phyloP scores from a whole-genome alignment of 2,888 invertebrate species.

The Panorpa germanica region DNA sequence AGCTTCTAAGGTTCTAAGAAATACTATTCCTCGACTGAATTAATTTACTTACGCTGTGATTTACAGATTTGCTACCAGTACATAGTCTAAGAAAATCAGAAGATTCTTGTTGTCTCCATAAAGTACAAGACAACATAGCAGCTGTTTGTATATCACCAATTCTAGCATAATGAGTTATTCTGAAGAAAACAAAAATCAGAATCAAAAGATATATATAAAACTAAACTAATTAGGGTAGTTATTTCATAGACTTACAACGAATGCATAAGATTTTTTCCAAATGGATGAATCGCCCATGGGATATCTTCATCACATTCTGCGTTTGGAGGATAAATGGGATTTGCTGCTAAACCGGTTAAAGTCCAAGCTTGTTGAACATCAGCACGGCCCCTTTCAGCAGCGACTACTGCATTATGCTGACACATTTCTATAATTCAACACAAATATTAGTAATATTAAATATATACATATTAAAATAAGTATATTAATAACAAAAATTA shows the following conservation, averaged over 20 bases:
- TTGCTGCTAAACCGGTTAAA: slow-evolving; percentile 53
- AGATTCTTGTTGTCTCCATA: slow-evolving; percentile 45
- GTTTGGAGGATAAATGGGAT: slow-evolving; percentile 22
- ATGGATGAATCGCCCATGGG: slow-evolving; percentile 69
- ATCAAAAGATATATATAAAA: slow-evolving; percentile 6
- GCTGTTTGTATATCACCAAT: slow-evolving; percentile 82
- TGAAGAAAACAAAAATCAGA: slow-evolving; percentile 20
- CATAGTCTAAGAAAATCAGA: too few species aligned
- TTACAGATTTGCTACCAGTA: slow-evolving; percentile 34
- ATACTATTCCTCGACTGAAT: too few species aligned
- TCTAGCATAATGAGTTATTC: slow-evolving; percentile 63
- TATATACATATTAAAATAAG: not conserved
- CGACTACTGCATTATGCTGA: slow-evolving; percentile 57
- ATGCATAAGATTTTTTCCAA: slow-evolving; percentile 68
- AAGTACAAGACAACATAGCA: slow-evolving; percentile 80
- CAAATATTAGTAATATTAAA: slow-evolving; percentile 9
- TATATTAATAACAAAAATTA: slow-evolving; percentile 2
- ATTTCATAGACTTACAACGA: slow-evolving; percentile 45
- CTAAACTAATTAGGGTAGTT: not conserved
- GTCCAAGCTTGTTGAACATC: slow-evolving; percentile 83
- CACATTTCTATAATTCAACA: slow-evolving; percentile 40
- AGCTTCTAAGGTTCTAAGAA: too few species aligned
- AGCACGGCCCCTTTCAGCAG: slow-evolving; percentile 52
- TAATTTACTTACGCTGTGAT: slow-evolving; percentile 29
- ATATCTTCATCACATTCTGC: slow-evolving; percentile 42